These are phyloP conservation scores for Calypte anna DNA, from an alignment of 2,113 vertebrate species.

Conservation along the genomic window DNA sequence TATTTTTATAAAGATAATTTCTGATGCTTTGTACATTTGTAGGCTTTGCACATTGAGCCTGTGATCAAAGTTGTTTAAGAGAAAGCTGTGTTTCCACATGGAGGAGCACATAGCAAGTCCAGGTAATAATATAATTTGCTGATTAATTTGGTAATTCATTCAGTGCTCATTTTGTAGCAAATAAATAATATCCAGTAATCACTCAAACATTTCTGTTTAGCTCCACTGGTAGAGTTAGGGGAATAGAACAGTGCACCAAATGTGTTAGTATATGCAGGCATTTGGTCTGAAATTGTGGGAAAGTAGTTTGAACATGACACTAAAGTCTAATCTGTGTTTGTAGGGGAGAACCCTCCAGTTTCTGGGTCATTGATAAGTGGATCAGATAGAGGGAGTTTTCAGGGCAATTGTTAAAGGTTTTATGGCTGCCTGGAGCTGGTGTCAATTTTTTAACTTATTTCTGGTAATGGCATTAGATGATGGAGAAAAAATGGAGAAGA, in stretches of 20 bases:
- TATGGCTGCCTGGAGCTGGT: not conserved
- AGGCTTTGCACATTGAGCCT: not conserved
- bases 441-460: not conserved
- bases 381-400: not conserved
- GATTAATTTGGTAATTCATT: conserved; percentile 10
- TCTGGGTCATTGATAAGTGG: not conserved
- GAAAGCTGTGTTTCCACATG: not conserved
- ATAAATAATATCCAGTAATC: conserved; percentile 44
- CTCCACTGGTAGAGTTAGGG: not conserved
- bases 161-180: conserved; percentile 32
- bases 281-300: not conserved
- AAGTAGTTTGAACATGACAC: not conserved
- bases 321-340: not conserved
- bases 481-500: not conserved
- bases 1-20: not conserved
- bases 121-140: not conserved
- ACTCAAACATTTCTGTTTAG: conserved; percentile 33
- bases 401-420: not conserved
- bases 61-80: not conserved
- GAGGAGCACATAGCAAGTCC: not conserved
- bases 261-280: conserved; percentile 11
- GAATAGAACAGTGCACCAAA: conserved; percentile 2
- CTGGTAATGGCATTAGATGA: not conserved
- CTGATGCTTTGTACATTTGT: not conserved
- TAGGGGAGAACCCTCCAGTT: not conserved